A percentile compares a stretch with the other conserved stretches of the same genome.
phyloP scores from a whole-genome alignment of 2,113 vertebrate species.

The Vulpes vulpes region DNA sequence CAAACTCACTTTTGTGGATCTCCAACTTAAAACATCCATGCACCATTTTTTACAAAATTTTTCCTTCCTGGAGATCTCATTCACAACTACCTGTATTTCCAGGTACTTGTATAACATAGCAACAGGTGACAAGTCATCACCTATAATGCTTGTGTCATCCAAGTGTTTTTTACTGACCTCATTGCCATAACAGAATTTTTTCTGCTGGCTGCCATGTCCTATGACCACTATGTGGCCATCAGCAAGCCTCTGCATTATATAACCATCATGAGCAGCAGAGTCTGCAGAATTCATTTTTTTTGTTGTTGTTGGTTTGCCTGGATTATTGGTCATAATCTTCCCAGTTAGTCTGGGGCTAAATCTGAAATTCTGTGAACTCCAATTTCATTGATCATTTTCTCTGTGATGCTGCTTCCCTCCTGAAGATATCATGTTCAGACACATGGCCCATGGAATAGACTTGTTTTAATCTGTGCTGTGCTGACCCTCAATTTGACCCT shows the following conservation, averaged over 20 bases:
- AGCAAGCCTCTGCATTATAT: conserved; percentile 53
- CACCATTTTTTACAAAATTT: conserved; percentile 72
- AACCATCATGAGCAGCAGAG: background rate
- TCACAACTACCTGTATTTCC: conserved; percentile 75
- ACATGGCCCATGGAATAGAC: conserved; percentile 22
- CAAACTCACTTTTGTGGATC: conserved; percentile 20
- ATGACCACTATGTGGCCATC: conserved; percentile 73
- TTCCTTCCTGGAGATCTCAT: conserved; percentile 75
- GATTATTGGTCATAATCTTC: conserved; percentile 39
- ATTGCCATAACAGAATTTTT: conserved; percentile 52
- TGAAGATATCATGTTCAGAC: conserved; percentile 54
- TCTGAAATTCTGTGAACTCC: conserved; percentile 64
- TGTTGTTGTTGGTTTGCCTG: conserved; percentile 38
- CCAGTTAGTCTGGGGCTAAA: conserved; percentile 26
- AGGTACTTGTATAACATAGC: conserved; percentile 68
- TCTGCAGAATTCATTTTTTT: background rate
- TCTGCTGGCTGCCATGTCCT: conserved; percentile 77
- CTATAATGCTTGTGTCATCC: conserved; percentile 29
- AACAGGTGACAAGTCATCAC: conserved; percentile 59
- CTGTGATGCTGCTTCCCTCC: conserved; percentile 39
- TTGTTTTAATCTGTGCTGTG: conserved; percentile 37
- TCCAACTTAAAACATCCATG: conserved; percentile 71
- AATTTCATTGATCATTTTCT: conserved; percentile 53
- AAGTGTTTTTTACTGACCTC: conserved; percentile 68
- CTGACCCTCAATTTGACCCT: conserved; percentile 63